Percentiles rank a stretch among this genome's conserved stretches.
Conservation (phyloP, 2,888 invertebrate genomes). For the Chymomyza amoena region DNA sequence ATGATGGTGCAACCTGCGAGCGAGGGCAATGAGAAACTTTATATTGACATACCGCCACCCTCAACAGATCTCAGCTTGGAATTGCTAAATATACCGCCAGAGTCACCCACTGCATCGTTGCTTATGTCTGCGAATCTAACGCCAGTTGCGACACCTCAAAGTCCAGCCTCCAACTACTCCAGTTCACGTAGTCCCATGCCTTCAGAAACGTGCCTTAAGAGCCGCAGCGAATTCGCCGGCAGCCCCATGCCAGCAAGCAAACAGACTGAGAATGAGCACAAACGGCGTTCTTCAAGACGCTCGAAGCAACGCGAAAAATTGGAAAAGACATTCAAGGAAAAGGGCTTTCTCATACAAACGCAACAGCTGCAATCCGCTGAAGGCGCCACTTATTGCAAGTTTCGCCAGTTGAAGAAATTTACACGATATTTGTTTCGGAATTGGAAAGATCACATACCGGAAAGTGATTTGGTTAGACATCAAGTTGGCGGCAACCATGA, state of each 20-base stretch:
- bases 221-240: background rate
- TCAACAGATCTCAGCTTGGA: constrained; percentile 77
- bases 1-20: constrained; percentile 14
- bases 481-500: constrained; percentile 10
- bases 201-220: constrained; percentile 10
- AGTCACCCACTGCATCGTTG: constrained; percentile 69
- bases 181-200: constrained; percentile 41
- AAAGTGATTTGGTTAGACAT: constrained; percentile 72
- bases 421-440: constrained; percentile 94
- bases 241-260: constrained; percentile 18
- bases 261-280: constrained; percentile 81
- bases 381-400: constrained; percentile 96
- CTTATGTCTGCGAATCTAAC: constrained; percentile 53
- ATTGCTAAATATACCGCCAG: constrained; percentile 75
- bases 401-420: constrained; percentile 92
- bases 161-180: constrained; percentile 41
- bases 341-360: constrained; percentile 94
- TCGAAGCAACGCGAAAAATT: constrained; percentile 92
- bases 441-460: constrained; percentile 95
- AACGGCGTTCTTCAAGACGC: constrained; percentile 88
- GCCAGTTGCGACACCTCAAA: constrained; percentile 46
- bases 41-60: constrained; percentile 74
- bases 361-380: constrained; percentile 95
- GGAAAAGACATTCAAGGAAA: constrained; percentile 95
- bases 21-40: constrained; percentile 78